These are phyloP conservation scores for Thaleichthys pacificus DNA, from an alignment of 2,797 vertebrate species.

Conservation along the genomic window DNA sequence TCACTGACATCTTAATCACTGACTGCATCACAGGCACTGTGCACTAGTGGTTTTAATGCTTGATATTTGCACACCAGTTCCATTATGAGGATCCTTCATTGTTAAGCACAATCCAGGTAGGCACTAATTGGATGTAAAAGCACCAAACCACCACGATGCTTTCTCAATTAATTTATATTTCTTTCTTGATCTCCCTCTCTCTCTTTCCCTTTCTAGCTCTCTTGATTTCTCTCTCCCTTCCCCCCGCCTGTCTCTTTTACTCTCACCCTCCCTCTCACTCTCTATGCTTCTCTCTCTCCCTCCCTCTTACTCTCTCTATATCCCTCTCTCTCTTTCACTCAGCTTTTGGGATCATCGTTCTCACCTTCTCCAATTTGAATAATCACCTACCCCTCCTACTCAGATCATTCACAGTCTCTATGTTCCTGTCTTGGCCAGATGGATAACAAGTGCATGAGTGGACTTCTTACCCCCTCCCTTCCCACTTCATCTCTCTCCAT, in stretches of 20 bases:
- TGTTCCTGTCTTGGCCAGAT: constrained; percentile 50
- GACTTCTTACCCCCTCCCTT: constrained; percentile 41
- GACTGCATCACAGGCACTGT: too few relatives aligned
- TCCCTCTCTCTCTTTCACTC: neutral
- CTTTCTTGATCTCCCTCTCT: too few relatives aligned
- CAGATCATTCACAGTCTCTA: constrained; percentile 35
- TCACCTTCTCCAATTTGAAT: constrained; percentile 59
- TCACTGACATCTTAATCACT: too few relatives aligned
- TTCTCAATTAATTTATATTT: too few relatives aligned
- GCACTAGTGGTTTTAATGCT: too few relatives aligned
- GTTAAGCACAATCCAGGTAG: constrained; percentile 17
- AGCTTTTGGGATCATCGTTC: constrained; percentile 27
- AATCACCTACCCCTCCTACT: constrained; percentile 59
- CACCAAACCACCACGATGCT: too few relatives aligned
- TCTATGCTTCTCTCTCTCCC: constrained; percentile 14
- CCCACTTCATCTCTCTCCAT: constrained; percentile 9
- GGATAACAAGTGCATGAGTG: constrained; percentile 40
- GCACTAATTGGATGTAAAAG: constrained; percentile 1
- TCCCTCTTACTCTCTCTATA: neutral
- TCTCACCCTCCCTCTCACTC: constrained; percentile 16
- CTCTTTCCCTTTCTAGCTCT: too few relatives aligned
- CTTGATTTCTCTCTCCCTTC: constrained; percentile 15
- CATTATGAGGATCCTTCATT: constrained; percentile 31
- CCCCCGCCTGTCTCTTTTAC: neutral
- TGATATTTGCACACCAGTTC: constrained; percentile 36